Evolutionary conservation across 1,140 invertebrate species (phyloP), one percentile per base, ranked within the genome.

Genomic region (Neuroterus valhalla): DNA sequence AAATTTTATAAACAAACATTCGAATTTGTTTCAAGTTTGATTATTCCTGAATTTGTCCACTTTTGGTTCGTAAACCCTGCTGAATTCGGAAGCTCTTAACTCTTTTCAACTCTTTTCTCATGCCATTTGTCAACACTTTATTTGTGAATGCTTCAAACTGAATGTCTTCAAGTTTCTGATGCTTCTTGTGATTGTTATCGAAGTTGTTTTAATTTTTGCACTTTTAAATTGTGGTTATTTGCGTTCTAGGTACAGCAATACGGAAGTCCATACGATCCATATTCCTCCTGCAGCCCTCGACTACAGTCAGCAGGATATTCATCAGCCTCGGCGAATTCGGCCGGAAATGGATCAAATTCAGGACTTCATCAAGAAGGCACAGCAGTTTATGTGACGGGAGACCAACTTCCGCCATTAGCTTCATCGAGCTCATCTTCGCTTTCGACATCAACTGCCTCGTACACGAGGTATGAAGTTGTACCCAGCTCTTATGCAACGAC

Each of bases 281-380:
- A 92, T 81, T 87, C 88, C 12, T 89, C 89, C 14, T 89, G 89
- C 79, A 90, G 89, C 43, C 92, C 92, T 48, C 83, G 92, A 26
- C 77, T 91, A 31, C 92, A 92, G 78, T 88, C 90, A 26, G 78
- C 89, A 23, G 84, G 89, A 11, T 90, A 91, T 76, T 89, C 90
- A 31, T 87, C 88, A 86, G 91, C 80, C 78, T 90, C 81, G 78
- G 90, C 72, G 84, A 90, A 74, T 75, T 86, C 73, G 74, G 86
- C 73, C 74, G 87, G 50, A 81, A 92, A 79, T 82, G 86, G 68
- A 82, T 89, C 74, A 78, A 90, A 78, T 78, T 87, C 78, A 83
- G 85, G 85, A 74, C 76, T 89, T 72, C 86, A 90, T 73, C 89
- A 89, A 71, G 88, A 89, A 71, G 75, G 84, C 43, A 86, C 86